Base-by-base conservation (phyloP, 2,113 vertebrate genomes). In the Trichechus manatus region DNA sequence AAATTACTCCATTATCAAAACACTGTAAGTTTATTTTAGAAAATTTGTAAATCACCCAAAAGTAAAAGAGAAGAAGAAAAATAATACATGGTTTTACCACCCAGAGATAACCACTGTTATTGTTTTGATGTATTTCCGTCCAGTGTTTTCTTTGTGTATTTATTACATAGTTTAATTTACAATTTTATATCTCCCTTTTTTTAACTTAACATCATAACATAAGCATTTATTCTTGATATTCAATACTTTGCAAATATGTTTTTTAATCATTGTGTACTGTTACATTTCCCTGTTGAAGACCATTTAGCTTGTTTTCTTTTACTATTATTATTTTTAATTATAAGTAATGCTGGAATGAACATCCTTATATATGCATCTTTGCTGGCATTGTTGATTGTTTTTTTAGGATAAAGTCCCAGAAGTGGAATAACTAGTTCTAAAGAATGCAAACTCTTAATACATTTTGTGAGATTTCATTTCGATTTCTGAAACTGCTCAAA, bases 401-500 rank as follows among this genome's bases (percentile, higher is more conserved):
- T 64, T 79, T 82, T 27, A 19, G 75, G 89, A 78, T 4, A 72
- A 90, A 94, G 64, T 78, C 80, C 82, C 89, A 6, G 61, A 42
- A 86, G 80, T 19, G 77, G 53, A 84, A 53, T 94, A 66, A 77
- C 75, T n/a, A 31, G 53, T 89, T 97, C 95, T 81, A 66, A 89
- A 88, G 84, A 63, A 81, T 59, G 66, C 29, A 25, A 19, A 44
- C 63, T 91, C 94, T 74, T 94, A 79, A 91, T 82, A 79, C n/a
- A 4, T 96, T 96, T 81, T n/a, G 63, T 14, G 92, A 95, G 96
- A 92, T 95, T 92, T 94, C 93, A 90, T 94, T 96, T 96, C 93
- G 93, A 87, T 97, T 96, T 95, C 94, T 72, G 72, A 97, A 95
- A 82, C 70, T 25, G 39, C 75, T 89, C 1, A 0, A 79, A 92